Conservation (phyloP, 2,113 vertebrate species). For the Caloenas nicobarica region DNA sequence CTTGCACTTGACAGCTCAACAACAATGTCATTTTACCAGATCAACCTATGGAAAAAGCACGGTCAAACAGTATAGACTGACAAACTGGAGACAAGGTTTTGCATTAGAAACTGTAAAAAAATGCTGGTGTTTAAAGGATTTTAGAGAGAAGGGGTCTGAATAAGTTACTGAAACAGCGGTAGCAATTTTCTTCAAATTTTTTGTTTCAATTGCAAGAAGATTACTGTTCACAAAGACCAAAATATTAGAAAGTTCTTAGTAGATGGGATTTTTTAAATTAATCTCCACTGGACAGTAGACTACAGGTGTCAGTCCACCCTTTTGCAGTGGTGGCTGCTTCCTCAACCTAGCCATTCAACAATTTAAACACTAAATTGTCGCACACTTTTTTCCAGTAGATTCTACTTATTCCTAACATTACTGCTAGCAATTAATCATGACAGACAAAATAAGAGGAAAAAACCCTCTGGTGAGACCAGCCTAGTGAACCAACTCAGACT, state of each 20-base stretch:
- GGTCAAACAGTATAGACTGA: neutral
- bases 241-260: neutral
- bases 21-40: neutral
- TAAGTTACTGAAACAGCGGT: neutral
- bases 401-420: neutral
- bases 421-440: neutral
- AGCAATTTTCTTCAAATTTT: neutral
- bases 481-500: neutral
- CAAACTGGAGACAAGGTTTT: neutral
- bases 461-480: neutral
- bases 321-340: neutral
- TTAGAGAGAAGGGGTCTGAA: neutral
- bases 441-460: neutral
- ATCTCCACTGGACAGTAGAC: neutral
- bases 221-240: neutral
- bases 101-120: neutral
- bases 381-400: neutral
- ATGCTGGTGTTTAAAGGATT: neutral
- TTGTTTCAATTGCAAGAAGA: neutral
- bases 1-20: neutral
- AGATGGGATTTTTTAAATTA: neutral
- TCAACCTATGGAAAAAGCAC: neutral
- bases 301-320: neutral
- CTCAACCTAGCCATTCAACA: neutral
- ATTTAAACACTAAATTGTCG: neutral